Conservation (phyloP, 2,797 vertebrate genomes). For the Schizopygopsis pylzovi region DNA sequence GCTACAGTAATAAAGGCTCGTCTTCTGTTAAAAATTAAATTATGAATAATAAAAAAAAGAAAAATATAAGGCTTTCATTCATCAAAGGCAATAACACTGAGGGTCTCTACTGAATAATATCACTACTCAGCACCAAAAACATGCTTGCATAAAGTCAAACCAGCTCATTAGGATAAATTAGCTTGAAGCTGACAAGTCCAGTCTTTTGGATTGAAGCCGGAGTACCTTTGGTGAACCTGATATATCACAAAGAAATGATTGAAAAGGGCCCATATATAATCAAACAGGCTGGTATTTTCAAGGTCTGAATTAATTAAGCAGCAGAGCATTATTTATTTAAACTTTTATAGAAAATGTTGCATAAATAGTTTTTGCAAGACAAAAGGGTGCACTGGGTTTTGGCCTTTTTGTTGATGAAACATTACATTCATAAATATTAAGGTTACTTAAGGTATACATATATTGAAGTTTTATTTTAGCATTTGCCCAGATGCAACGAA, state of each 20-base stretch:
- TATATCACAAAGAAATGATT: constrained; percentile 13
- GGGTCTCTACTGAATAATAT: constrained; percentile 16
- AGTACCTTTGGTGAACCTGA: constrained; percentile 12
- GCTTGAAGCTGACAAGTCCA: constrained; percentile 24
- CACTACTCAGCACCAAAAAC: constrained; percentile 28
- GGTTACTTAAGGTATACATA: constrained; percentile 27
- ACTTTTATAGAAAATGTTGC: constrained; percentile 31
- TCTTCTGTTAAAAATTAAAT: neutral
- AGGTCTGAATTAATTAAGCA: neutral
- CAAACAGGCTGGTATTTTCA: constrained; percentile 13
- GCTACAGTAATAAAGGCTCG: neutral
- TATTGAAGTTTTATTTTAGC: constrained; percentile 2
- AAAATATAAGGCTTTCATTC: constrained; percentile 29
- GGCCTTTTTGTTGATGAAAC: constrained; percentile 35
- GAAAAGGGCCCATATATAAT: neutral
- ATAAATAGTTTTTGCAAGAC: constrained; percentile 48
- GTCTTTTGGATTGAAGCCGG: neutral
- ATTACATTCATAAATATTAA: constrained; percentile 45
- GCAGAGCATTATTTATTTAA: constrained; percentile 1
- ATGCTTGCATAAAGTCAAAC: constrained; percentile 35
- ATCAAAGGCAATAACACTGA: constrained; percentile 29
- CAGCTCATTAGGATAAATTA: constrained; percentile 4
- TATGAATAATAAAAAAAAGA: neutral
- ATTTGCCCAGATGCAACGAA: neutral
- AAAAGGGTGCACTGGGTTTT: constrained; percentile 32